A percentile compares a stretch with the other conserved stretches of the same genome.
Conservation (phyloP, 2,797 vertebrate species). For the Oreochromis grahami region DNA sequence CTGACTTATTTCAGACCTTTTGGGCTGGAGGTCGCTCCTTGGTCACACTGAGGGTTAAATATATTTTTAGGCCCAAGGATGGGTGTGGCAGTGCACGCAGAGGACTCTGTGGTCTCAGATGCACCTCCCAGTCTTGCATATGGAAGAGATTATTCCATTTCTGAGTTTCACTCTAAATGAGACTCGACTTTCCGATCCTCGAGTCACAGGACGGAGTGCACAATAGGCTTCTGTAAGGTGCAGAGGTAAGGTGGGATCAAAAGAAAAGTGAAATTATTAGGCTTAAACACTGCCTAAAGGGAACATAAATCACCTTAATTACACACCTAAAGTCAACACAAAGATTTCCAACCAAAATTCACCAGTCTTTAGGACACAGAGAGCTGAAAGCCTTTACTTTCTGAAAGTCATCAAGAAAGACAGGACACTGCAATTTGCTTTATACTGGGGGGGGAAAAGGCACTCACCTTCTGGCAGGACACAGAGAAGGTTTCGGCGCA, state of each 20-base stretch:
- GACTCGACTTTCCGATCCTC: not conserved
- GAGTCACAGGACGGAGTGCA: not conserved
- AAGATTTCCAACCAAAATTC: not conserved
- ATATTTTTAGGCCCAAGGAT: conserved; percentile 10
- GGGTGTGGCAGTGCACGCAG: conserved; percentile 3
- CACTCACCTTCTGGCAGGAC: conserved; percentile 90
- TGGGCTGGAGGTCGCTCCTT: not conserved
- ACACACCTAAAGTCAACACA: not conserved
- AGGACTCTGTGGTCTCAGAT: conserved; percentile 10
- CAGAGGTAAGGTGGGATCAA: not conserved
- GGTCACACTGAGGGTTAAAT: conserved; percentile 3
- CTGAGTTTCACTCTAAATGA: not conserved
- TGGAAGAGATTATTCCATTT: not conserved
- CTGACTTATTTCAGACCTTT: not conserved
- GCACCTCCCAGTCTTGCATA: not conserved
- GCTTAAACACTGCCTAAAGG: not conserved
- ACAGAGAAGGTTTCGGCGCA: conserved; percentile 90
- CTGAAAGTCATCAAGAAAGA: not conserved
- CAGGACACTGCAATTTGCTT: not conserved
- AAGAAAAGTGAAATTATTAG: not conserved
- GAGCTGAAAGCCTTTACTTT: not conserved
- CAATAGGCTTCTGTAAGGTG: not conserved
- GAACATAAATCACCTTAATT: not conserved
- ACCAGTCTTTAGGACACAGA: not conserved
- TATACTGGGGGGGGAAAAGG: fast-evolving